Evolutionary conservation across 2,113 vertebrate species (phyloP), one percentile per base, ranked within the genome.

Genomic region (Microcebus tavaratra): DNA sequence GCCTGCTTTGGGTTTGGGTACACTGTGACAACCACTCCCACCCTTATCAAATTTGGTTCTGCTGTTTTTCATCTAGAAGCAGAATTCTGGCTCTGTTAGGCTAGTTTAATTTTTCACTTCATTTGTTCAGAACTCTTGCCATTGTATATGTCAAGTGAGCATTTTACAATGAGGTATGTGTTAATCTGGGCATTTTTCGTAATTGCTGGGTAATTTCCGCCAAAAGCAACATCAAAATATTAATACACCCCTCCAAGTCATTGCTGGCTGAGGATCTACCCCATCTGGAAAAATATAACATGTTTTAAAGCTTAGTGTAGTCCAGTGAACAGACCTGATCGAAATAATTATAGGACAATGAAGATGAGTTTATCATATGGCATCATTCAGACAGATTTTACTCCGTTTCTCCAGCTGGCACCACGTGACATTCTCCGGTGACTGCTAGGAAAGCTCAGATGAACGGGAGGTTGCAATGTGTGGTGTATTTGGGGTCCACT

Each of bases 151-250:
- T 98, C 97, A 95, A 75, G 98, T 82, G 34, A 67, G 59, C 45
- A 70, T 91, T 97, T 96, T 97, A 98, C 98, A 98, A 95, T 98
- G 98, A 98, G 98, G 97, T 98, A 98, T 98, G 98, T 98, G 99
- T 99, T 98, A 98, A 98, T 98, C 96, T 98, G 98, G 98, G 98
- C 98, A 98, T 98, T 98, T 93, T 68, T 76, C 98, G 97, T 67
- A 98, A 97, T 98, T 95, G 97, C 97, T 21, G 57, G 88, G 97
- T 85, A 95, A 84, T 36, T 63, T 50, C 83, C n/a, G 98, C 98
- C 98, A 99, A 99, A 98, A 98, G 95, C 83, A 99, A 98, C 98
- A 98, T 11, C 97, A 79, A 94, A 94, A 98, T 98, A 98, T 98
- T 98, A 97, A 93, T 96, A 97, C 97, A 95, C 90, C 67, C 96